Base-by-base conservation (phyloP, 92 coral and sea anemone species). In the Diadumene lineata region DNA sequence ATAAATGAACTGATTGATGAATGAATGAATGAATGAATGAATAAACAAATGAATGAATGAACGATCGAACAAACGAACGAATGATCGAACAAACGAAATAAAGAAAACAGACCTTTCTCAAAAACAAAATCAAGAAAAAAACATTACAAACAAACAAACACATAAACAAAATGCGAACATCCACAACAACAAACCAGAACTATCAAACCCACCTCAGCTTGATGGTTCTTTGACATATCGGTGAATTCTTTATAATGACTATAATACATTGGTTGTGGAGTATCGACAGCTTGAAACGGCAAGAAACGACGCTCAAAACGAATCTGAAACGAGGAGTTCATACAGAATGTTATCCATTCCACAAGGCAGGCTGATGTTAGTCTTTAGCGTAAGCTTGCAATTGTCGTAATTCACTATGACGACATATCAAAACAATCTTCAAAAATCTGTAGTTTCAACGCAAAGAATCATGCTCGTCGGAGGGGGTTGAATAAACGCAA, bases 221-320 rank as follows among this genome's bases (percentile, higher is more conserved):
- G 83, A 66, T 83, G 90, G 43, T 85, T 68, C 51, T 82, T 84
- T 9, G 98, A 89, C 61, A 92, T 83, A 68, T 89, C 87, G 11
- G 85, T 76, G 76, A 84, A 86, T 51, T 86, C 97, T 64, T 79
- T 85, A 68, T 94, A 94, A 70, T 94, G 98, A 0, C 82, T 79
- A 69, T 92, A 94, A 58, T 77, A 88, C 86, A 92, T 92, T 50
- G 96, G 97, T 60, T 94, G 98, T 21, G 98, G 98, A 0, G 98
- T 94, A 86, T 94, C 98, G 68, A 94, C 90, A 1, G 94, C 83
- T 82, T 94, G 97, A 79, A 94, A 94, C 17, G 98, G 97, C 50
- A 82, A 72, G 84, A 94, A 94, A 38, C 98, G 98, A 34, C 94
- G 98, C 76, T 94, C 97, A 62, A 86, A 94, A 31, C 98, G 97